Evolutionary conservation across 2,113 vertebrate genomes (phyloP).

Genomic region (Nothocercus julius): DNA sequence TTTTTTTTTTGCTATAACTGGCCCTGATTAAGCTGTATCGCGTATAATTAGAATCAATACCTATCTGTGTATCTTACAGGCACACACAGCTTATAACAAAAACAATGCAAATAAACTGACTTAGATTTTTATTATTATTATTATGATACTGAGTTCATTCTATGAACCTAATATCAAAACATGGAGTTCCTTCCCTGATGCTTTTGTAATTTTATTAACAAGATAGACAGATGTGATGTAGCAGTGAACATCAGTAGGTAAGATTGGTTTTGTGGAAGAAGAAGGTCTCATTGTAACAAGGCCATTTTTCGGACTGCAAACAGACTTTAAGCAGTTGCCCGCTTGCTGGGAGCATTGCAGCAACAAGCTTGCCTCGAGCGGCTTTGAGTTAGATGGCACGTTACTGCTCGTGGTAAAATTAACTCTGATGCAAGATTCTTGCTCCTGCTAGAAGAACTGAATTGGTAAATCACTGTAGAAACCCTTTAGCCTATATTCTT

Average conservation of each 20-base stretch:
- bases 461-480: background rate
- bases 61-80: background rate
- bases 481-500: background rate
- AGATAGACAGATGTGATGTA: background rate
- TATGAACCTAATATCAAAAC: background rate
- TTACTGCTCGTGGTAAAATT: background rate
- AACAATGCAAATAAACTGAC: background rate
- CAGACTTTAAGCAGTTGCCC: background rate
- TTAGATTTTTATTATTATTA: background rate
- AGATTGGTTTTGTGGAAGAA: fast-evolving
- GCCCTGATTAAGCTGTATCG: background rate
- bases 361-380: background rate
- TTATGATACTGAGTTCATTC: background rate
- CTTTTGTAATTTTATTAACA: background rate
- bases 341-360: background rate
- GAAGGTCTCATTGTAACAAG: background rate
- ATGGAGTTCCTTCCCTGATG: background rate
- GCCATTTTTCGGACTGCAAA: background rate
- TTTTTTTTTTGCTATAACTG: background rate
- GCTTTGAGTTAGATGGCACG: background rate
- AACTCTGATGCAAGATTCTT: background rate
- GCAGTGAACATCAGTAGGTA: background rate
- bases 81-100: too few species aligned
- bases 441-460: background rate
- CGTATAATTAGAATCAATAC: background rate